Conservation (phyloP, 1,140 invertebrate species). For the Portunus trituberculatus region DNA sequence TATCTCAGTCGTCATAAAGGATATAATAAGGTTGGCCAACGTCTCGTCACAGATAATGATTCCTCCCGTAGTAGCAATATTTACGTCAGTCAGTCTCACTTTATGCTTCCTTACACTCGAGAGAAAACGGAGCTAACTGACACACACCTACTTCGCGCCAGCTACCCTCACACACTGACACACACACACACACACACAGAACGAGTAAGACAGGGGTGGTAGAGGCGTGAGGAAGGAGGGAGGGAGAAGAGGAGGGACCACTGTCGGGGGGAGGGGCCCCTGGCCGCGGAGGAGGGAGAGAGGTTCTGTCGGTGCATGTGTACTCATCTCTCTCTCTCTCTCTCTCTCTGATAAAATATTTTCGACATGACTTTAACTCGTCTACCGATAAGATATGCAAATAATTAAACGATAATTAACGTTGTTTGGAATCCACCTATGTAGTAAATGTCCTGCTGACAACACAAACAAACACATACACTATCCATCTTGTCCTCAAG, state of each 20-base stretch:
- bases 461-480: background rate
- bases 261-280: background rate
- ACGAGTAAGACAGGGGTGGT: background rate
- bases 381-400: too few species aligned
- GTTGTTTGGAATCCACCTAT: too few species aligned
- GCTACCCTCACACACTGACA: background rate
- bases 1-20: too few species aligned
- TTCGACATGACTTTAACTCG: too few species aligned
- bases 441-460: too few species aligned
- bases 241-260: background rate
- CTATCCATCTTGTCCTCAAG: background rate
- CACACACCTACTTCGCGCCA: background rate
- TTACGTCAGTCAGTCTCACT: background rate
- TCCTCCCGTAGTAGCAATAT: too few species aligned
- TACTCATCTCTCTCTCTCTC: slow-evolving; percentile 28
- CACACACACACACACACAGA: background rate
- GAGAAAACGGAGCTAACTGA: background rate
- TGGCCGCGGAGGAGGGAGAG: background rate
- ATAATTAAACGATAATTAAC: too few species aligned
- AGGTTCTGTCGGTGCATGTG: too few species aligned
- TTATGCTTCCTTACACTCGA: background rate
- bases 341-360: background rate
- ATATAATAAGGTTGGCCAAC: too few species aligned
- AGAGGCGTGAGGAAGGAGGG: background rate
- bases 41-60: too few species aligned